Base-by-base conservation (phyloP, 1,140 invertebrate species). In the Oedothorax gibbosus region DNA sequence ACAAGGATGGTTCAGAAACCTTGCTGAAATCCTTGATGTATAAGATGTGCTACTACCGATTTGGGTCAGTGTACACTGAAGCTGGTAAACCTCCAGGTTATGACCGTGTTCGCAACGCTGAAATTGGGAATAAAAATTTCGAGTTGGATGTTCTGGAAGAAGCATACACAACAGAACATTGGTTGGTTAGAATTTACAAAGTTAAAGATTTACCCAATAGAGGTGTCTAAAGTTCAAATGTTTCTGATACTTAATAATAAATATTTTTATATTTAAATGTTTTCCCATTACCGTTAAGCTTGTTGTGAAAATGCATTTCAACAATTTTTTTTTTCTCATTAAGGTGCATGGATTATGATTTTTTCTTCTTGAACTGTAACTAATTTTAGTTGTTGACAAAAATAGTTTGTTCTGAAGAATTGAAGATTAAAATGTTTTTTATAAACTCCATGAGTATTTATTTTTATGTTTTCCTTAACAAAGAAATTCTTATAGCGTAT, bases 161-260 rank as follows among this genome's bases (percentile, higher is more conserved):
- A 91, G 97, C 96, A 0, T 98, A 98, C 89, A 98, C 97, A 6
- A 97, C 96, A 0, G 97, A 98, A 89, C 97, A 98, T 90, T 98
- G 97, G 97, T 93, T 99, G 78, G 98, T 99, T 64, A 92, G 98
- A 88, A 97, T 99, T 91, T 99, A 99, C 91, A 91, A 96, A 93
- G 96, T 97, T 88, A 92, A 97, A 91, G 94, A 96, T 89, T 91
- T 97, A 87, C 93, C 93, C 82, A 97, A 97, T 90, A 91, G 96
- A 88, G 95, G 96, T 7, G 92, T 93, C 60, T 94, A 91, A 86
- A 57, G 12, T 77, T 7, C 18, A 51, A 11, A 60, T 77, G 51
- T 77, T 50, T 77, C 65, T 49, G 20, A 51, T 77, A 64, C 56
- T 77, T 77, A 64, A 62, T 65, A 77, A 62, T 77, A 20, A 12